Conservation (phyloP, 1,140 invertebrate species). For the Heliconius melpomene region DNA sequence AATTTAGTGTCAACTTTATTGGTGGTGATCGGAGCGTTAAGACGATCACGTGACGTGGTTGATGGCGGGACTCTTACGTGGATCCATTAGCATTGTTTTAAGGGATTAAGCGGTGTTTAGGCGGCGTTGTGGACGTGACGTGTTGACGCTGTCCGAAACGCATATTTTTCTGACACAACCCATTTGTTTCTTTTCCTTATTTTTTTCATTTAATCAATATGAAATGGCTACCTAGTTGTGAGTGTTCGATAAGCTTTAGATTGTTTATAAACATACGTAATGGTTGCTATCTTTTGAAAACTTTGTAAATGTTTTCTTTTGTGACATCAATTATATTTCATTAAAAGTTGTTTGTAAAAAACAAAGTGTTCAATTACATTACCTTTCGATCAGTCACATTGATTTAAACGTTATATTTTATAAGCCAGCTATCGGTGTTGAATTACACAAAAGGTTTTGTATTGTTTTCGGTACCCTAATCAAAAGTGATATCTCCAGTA, state of each 20-base stretch:
- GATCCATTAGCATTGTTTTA: slow-evolving; percentile 81
- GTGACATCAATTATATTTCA: neutral
- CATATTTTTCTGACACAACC: slow-evolving; percentile 77
- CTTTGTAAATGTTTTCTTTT: neutral
- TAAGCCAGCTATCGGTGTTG: slow-evolving; percentile 58
- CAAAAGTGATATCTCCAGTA: slow-evolving; percentile 71
- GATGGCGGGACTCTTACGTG: slow-evolving; percentile 65
- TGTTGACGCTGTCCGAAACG: slow-evolving; percentile 56
- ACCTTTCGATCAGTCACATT: slow-evolving; percentile 24
- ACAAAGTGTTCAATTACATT: slow-evolving; percentile 13
- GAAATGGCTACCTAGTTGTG: slow-evolving; percentile 70
- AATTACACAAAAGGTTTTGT: slow-evolving; percentile 76
- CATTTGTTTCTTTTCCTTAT: slow-evolving; percentile 47
- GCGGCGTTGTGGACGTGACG: slow-evolving; percentile 54
- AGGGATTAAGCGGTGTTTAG: slow-evolving; percentile 75
- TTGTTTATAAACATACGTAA: slow-evolving; percentile 39
- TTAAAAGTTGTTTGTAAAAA: neutral
- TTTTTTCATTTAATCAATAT: slow-evolving; percentile 67
- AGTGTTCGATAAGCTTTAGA: slow-evolving; percentile 61
- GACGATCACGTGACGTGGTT: slow-evolving; percentile 74
- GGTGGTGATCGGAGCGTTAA: slow-evolving; percentile 75
- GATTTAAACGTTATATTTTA: slow-evolving; percentile 48
- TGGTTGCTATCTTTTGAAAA: slow-evolving; percentile 28
- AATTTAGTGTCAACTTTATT: slow-evolving; percentile 80
- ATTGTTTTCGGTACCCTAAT: slow-evolving; percentile 74